Percentiles rank a stretch among this genome's conserved stretches.
phyloP scores from a whole-genome alignment of 2,888 invertebrate species.

The Caenorhabditis virilis region DNA sequence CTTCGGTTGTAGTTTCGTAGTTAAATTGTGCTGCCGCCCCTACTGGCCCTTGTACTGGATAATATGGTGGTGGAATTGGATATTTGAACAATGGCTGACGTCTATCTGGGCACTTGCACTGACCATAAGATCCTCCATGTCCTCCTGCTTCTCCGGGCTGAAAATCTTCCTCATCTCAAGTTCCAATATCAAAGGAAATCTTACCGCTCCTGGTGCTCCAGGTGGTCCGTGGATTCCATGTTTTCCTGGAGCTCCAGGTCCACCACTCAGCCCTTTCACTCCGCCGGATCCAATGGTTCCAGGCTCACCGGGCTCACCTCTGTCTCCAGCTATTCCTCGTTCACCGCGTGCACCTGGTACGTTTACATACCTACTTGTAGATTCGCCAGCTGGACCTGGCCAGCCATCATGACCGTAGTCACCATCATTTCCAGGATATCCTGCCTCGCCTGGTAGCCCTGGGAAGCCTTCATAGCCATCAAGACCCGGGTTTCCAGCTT shows the following conservation, averaged over 20 bases:
- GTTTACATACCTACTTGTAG: slow-evolving; percentile 11
- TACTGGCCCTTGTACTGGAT: neutral
- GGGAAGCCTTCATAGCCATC: slow-evolving; percentile 37
- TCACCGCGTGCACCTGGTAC: slow-evolving; percentile 18
- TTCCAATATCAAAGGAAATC: slow-evolving; percentile 10
- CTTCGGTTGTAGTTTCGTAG: slow-evolving; percentile 12
- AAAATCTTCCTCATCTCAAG: slow-evolving; percentile 24
- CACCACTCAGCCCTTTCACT: slow-evolving; percentile 9
- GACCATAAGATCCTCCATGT: slow-evolving; percentile 4
- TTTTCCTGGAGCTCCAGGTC: slow-evolving; percentile 20
- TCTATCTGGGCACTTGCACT: slow-evolving; percentile 25
- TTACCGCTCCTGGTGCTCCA: slow-evolving; percentile 20
- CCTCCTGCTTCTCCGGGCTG: slow-evolving; percentile 30
- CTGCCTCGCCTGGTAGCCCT: slow-evolving; percentile 15
- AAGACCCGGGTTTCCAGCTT: slow-evolving; percentile 15
- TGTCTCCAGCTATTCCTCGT: slow-evolving; percentile 1
- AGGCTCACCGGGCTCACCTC: slow-evolving; percentile 8
- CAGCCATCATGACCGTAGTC: slow-evolving; percentile 21
- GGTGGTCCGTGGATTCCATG: slow-evolving; percentile 34
- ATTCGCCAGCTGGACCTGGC: slow-evolving; percentile 17
- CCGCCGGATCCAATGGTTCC: slow-evolving; percentile 10
- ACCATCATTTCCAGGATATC: slow-evolving; percentile 22
- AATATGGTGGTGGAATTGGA: slow-evolving; percentile 4
- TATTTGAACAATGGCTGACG: neutral
- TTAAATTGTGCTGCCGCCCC: neutral